Conservation (phyloP, 2,888 invertebrate genomes). For the Melanostoma scalare region DNA sequence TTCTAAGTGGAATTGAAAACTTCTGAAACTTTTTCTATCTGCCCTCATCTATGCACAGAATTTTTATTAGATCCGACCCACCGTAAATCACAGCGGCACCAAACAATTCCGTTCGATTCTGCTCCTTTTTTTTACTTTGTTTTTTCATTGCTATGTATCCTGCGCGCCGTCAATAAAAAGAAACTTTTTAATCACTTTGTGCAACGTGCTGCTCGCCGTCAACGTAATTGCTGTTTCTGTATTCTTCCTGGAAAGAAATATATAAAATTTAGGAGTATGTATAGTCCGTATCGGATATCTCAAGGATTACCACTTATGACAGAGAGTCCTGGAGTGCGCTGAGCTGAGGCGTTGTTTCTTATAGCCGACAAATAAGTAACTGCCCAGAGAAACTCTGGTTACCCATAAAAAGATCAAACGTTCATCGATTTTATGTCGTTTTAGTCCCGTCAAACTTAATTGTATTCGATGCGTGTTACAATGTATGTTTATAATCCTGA, state of each 20-base stretch:
- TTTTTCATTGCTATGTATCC: constrained; percentile 45
- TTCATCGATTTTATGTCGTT: constrained; percentile 72
- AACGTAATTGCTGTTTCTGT: neutral
- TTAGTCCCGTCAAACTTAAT: constrained; percentile 69
- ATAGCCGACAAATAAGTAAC: constrained; percentile 42
- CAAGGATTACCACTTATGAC: constrained; percentile 72
- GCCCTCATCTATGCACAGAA: constrained; percentile 68
- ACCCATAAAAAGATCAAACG: constrained; percentile 70
- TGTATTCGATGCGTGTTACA: constrained; percentile 71
- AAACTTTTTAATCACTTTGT: constrained; percentile 73
- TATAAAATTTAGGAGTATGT: constrained; percentile 69
- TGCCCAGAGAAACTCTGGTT: constrained; percentile 26
- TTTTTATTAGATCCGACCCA: constrained; percentile 61
- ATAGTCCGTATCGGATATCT: constrained; percentile 69
- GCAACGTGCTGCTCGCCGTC: constrained; percentile 39
- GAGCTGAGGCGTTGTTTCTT: no score
- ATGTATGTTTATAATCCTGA: constrained; percentile 66
- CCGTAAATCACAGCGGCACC: constrained; percentile 67
- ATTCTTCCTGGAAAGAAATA: constrained; percentile 36
- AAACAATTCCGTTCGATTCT: constrained; percentile 56
- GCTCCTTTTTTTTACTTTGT: neutral
- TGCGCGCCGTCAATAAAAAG: constrained; percentile 61
- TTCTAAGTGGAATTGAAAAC: constrained; percentile 67
- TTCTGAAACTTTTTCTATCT: constrained; percentile 68
- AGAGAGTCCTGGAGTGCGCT: constrained; percentile 54